phyloP scores from a whole-genome alignment of 2,888 invertebrate species.

The Netelia inedita region DNA sequence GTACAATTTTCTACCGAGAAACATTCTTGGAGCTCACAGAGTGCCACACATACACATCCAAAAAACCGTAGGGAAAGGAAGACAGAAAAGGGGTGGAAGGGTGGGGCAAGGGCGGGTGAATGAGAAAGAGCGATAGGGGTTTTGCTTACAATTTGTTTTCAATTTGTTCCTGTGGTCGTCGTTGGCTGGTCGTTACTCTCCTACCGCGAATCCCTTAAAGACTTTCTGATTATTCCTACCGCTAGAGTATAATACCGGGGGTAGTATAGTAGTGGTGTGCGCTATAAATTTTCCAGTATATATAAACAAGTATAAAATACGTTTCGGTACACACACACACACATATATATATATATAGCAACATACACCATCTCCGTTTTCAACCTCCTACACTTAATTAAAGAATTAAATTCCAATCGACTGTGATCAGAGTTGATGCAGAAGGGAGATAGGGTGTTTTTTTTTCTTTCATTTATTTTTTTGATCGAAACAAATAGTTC shows the following conservation, averaged over 20 bases:
- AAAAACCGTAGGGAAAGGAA: background rate
- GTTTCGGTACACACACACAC: background rate
- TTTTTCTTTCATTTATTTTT: background rate
- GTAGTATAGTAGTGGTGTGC: background rate
- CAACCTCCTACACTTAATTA: slow-evolving; percentile 54
- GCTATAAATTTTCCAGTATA: slow-evolving; percentile 38
- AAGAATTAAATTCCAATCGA: slow-evolving; percentile 58
- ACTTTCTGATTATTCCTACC: slow-evolving; percentile 58
- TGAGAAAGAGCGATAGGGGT: slow-evolving; percentile 16
- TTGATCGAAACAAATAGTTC: slow-evolving; percentile 19
- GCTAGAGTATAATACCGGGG: slow-evolving; percentile 16
- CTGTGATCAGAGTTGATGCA: slow-evolving; percentile 27
- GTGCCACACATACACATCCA: slow-evolving; percentile 1
- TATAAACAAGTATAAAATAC: background rate
- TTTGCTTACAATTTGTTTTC: slow-evolving; percentile 59
- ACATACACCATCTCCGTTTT: background rate
- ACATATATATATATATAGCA: slow-evolving; percentile 3
- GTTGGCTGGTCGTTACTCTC: slow-evolving; percentile 36
- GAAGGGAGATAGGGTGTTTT: slow-evolving; percentile 6
- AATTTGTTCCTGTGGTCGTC: slow-evolving; percentile 53
- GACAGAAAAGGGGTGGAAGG: background rate
- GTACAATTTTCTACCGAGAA: slow-evolving; percentile 54
- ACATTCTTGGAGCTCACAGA: slow-evolving; percentile 38
- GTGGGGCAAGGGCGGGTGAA: background rate
- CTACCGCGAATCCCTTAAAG: slow-evolving; percentile 58